phyloP scores from a whole-genome alignment of 1,140 invertebrate species.

The Drepana arcuata region DNA sequence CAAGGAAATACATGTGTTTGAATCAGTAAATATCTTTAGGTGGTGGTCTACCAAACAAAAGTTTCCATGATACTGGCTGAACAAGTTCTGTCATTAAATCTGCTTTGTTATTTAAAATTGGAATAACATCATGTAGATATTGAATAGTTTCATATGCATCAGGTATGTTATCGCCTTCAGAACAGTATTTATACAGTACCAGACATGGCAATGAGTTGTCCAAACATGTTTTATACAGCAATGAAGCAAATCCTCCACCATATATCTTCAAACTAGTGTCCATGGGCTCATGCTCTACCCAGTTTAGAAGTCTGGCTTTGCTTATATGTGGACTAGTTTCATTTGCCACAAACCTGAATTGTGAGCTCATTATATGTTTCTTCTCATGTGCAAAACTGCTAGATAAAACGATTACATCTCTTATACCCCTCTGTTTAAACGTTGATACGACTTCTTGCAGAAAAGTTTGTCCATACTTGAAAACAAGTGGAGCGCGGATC shows the following conservation, averaged over 20 bases:
- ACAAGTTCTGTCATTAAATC: conserved; percentile 45
- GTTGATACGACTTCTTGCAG: conserved; percentile 72
- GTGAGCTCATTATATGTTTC: conserved; percentile 74
- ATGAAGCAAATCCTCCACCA: conserved; percentile 78
- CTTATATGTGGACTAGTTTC: conserved; percentile 34
- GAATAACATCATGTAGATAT: conserved; percentile 71
- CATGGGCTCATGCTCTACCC: conserved; percentile 57
- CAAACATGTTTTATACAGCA: conserved; percentile 73
- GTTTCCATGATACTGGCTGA: conserved; percentile 77
- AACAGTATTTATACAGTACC: conserved; percentile 80
- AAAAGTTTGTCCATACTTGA: conserved; percentile 73
- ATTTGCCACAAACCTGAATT: conserved; percentile 73
- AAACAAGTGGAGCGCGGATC: conserved; percentile 78
- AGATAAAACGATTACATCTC: conserved; percentile 77
- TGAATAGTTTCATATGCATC: conserved; percentile 76
- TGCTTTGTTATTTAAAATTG: conserved; percentile 42
- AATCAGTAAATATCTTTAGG: conserved; percentile 75
- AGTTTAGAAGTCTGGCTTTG: conserved; percentile 53
- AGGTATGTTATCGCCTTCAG: conserved; percentile 83
- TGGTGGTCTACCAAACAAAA: conserved; percentile 76
- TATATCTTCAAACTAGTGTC: conserved; percentile 64
- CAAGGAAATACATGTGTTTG: conserved; percentile 2
- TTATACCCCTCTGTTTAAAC: conserved; percentile 71
- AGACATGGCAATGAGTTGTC: conserved; percentile 69
- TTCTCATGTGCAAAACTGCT: conserved; percentile 82